Evolutionary conservation across 92 coral and sea anemone genomes (phyloP), one percentile per base, ranked within the genome.

Genomic region (Palythoa grandis): DNA sequence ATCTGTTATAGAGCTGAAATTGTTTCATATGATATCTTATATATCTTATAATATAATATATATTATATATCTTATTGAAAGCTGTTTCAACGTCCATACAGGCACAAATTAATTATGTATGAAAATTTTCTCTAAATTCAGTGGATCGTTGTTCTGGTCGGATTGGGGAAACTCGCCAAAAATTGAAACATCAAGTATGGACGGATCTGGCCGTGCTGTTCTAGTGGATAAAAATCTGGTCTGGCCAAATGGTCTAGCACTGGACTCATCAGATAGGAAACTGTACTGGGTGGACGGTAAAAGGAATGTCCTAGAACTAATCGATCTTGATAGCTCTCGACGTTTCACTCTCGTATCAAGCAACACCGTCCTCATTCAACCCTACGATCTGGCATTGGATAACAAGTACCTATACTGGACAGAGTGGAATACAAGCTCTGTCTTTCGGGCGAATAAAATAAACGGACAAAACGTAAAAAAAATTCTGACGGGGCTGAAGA

Each of bases 201-300:
- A 79, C 60, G 92, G 92, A 24, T 17, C 35, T 5, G 72, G 72
- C 43, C 50, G 92, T n/a, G 48, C 10, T 7, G 65, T 65, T 12
- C 66, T 89, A 9, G 84, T 85, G 4, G 58, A 78, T 7, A 70
- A 23, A 5, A 78, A 25, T 20, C 47, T 89, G 12, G 65, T 14
- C 2, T 89, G 86, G 92, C 92, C 92, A 20, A 89, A 89, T 39
- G 92, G 92, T 16, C 47, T 89, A 35, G 89, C 92, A 11, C 11
- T 89, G 29, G 92, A 89, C 60, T 12, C 83, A 4, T 25, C 23
- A 2, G 35, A 56, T 17, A 82, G 70, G 39, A 70, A 56, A 23
- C 63, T 89, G 16, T 89, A 89, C 82, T 89, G 88, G 89, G 83
- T 84, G 10, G 92, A 89, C 74, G 86, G 88, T 24, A 73, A 68